Conservation (phyloP, 2,113 vertebrate genomes). For the Recurvirostra avosetta region DNA sequence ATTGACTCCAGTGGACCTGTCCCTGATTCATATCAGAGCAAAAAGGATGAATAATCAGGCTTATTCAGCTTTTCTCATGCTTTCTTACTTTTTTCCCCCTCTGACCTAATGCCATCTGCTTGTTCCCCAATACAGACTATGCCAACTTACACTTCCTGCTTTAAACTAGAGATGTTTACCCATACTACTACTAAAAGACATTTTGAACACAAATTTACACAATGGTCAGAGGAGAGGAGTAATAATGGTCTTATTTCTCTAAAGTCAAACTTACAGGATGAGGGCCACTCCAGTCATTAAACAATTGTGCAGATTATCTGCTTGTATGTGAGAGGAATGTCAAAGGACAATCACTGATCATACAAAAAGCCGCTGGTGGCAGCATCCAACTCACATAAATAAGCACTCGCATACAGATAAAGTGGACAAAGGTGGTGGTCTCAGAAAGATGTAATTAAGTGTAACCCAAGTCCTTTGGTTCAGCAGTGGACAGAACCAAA, state of each 20-base stretch:
- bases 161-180: background rate
- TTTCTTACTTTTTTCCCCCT: background rate
- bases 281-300: too few relatives aligned
- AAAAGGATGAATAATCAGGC: background rate
- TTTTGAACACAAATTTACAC: too few relatives aligned
- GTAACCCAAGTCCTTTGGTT: background rate
- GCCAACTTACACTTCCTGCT: background rate
- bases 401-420: background rate
- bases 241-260: too few relatives aligned
- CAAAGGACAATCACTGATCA: too few relatives aligned
- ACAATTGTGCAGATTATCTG: too few relatives aligned
- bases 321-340: too few relatives aligned
- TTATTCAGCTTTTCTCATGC: background rate
- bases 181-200: too few relatives aligned
- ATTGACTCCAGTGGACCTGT: background rate
- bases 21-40: background rate
- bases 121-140: background rate
- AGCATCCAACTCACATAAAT: background rate
- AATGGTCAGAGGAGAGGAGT: too few relatives aligned
- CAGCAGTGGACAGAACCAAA: background rate
- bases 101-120: background rate
- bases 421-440: accelerated
- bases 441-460: background rate
- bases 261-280: too few relatives aligned
- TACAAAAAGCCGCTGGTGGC: too few relatives aligned